These are phyloP conservation scores for Drosophila parabipectinata DNA, from an alignment of 1,140 invertebrate genomes.

Conservation along the genomic window DNA sequence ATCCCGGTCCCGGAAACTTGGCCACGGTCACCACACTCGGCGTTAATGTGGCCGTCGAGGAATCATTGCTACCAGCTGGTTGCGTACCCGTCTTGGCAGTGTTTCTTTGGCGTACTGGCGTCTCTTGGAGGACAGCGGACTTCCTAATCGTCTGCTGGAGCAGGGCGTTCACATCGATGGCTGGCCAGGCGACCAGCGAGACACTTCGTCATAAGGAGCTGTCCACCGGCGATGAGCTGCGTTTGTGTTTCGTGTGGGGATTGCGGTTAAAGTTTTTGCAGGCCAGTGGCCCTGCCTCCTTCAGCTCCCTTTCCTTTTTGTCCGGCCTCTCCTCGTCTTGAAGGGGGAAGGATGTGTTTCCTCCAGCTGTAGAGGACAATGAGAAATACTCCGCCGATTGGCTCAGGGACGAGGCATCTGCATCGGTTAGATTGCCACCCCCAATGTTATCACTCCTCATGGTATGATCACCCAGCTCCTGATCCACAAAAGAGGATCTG, in stretches of 20 bases:
- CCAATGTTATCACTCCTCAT: slow-evolving; percentile 57
- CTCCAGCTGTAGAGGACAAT: slow-evolving; percentile 52
- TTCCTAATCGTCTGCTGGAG: slow-evolving; percentile 83
- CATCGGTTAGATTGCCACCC: slow-evolving; percentile 57
- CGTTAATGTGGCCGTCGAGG: slow-evolving; percentile 75
- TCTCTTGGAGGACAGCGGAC: slow-evolving; percentile 71
- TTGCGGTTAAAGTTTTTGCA: slow-evolving; percentile 69
- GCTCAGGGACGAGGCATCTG: slow-evolving; percentile 72
- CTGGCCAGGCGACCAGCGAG: slow-evolving; percentile 84
- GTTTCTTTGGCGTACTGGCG: slow-evolving; percentile 32
- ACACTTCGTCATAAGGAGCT: slow-evolving; percentile 84
- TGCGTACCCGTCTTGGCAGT: slow-evolving; percentile 20
- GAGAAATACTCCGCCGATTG: slow-evolving; percentile 82
- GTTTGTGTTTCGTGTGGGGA: slow-evolving; percentile 60
- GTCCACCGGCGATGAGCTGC: slow-evolving; percentile 53
- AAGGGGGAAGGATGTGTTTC: slow-evolving; percentile 9
- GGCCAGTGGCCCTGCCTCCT: slow-evolving; percentile 3
- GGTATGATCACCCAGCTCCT: slow-evolving; percentile 56
- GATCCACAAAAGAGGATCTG: slow-evolving; percentile 36
- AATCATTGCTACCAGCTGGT: slow-evolving; percentile 68
- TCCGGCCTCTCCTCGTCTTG: slow-evolving; percentile 12
- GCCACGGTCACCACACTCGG: slow-evolving; percentile 70
- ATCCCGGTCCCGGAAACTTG: slow-evolving; percentile 56
- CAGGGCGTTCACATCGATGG: slow-evolving; percentile 81
- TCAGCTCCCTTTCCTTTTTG: slow-evolving; percentile 10